phyloP scores from a whole-genome alignment of 2,113 vertebrate species.

The Cygnus atratus region DNA sequence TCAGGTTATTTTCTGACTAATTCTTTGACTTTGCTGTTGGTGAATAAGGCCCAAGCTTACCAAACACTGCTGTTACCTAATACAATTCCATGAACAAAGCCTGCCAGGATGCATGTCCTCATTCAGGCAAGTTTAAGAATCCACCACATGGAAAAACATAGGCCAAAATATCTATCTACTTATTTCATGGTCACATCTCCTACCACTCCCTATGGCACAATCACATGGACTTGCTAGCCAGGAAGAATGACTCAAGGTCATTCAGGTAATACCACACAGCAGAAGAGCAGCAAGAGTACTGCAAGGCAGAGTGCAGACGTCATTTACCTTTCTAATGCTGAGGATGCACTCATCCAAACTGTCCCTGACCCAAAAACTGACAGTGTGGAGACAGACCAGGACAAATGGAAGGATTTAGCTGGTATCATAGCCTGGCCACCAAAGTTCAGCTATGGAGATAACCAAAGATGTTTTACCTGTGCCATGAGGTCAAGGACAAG shows the following conservation, averaged over 20 bases:
- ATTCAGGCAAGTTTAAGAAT: not conserved
- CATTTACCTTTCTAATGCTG: not conserved
- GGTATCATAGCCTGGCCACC: not conserved
- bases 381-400: not conserved
- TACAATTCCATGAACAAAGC: not conserved
- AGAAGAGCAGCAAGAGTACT: not conserved
- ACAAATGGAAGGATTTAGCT: not conserved
- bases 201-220: accelerated
- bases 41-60: not conserved
- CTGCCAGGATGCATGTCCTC: accelerated
- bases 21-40: not conserved
- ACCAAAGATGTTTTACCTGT: not conserved
- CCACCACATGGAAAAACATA: not conserved
- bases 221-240: not conserved
- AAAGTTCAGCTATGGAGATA: not conserved
- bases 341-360: not conserved
- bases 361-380: not conserved
- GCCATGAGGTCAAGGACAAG: not conserved
- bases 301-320: not conserved
- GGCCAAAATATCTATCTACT: not conserved
- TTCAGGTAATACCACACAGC: not conserved
- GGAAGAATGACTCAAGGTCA: not conserved
- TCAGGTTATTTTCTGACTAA: not conserved
- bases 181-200: not conserved
- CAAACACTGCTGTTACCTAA: not conserved